Evolutionary conservation across 2,113 vertebrate species (phyloP).

Genomic region (Gobio gobio): DNA sequence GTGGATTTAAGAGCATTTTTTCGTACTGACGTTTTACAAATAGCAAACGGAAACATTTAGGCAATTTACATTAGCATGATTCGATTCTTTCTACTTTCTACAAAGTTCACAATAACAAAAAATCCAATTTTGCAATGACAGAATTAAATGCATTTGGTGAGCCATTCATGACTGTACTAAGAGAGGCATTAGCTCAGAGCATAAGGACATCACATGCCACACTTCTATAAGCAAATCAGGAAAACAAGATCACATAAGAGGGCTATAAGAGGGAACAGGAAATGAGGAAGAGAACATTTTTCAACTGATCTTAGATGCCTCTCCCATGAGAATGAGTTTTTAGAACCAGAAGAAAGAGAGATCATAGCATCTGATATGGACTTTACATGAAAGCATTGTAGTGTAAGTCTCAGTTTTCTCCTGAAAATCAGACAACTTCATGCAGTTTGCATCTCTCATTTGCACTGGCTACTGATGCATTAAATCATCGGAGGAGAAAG

Average conservation of each 20-base stretch:
- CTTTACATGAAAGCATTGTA: background rate
- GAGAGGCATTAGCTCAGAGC: background rate
- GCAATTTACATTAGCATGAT: background rate
- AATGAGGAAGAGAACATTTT: background rate
- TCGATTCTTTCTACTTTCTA: background rate
- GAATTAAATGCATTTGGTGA: background rate
- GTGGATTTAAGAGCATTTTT: background rate
- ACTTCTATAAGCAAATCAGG: background rate
- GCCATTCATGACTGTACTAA: background rate
- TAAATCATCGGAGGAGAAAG: background rate
- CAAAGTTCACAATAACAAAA: background rate
- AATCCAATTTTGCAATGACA: background rate
- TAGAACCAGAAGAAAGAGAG: background rate
- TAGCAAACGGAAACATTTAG: background rate
- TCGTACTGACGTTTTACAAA: background rate
- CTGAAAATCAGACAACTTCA: background rate
- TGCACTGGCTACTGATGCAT: background rate
- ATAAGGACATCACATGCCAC: slow-evolving; percentile 18
- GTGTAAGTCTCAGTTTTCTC: background rate
- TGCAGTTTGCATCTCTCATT: background rate
- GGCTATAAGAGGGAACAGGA: background rate
- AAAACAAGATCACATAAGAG: slow-evolving; percentile 3
- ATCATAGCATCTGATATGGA: background rate
- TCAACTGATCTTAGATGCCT: background rate
- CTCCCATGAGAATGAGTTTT: background rate